Evolutionary conservation across 1,140 invertebrate genomes (phyloP), one percentile per base, ranked within the genome.

Genomic region (Drosophila yakuba): DNA sequence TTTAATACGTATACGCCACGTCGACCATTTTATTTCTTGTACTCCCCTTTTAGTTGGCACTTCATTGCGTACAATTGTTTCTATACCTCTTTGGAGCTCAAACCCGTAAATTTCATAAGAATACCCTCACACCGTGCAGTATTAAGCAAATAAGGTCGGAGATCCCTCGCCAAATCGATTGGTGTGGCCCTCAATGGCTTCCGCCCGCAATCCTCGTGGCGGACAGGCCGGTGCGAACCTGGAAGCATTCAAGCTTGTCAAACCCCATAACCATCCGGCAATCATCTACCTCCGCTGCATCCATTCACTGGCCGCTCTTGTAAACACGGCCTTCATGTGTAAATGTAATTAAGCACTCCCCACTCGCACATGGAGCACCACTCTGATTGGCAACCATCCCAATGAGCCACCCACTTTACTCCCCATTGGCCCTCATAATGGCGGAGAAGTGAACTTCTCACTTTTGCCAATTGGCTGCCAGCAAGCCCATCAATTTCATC

Each of bases 291-390:
- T 36, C 72, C 61, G n/a, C 50, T 61, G 67, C 47, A 50, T 38
- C 35, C 41, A 63, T 64, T 74, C 38, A 74, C 23, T 57, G 47
- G 20, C 59, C 54, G 59, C 59, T 41, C 72, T 52, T 75, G 73
- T 67, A 58, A 75, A 75, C 56, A 59, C 63, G 50, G 68, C 59
- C 59, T 52, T 47, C 75, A 89, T 83, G 80, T 89, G 80, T 84
- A 89, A 88, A 88, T 84, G 84, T 88, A 89, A 88, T 88, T 88
- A 88, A 88, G 77, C 71, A 76, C 83, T 62, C 75, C 58, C 76
- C 47, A 67, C 57, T 66, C 63, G 51, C 72, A 73, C 68, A 74
- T 74, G 25, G 41, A 55, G 38, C 56, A 14, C 32, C 36, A 54
- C 52, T 35, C 35, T 43, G 51, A 63, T 56, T 50, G 54, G 15